Base-by-base conservation (phyloP, 2,888 invertebrate species). In the Tenthredo scrophulariae region DNA sequence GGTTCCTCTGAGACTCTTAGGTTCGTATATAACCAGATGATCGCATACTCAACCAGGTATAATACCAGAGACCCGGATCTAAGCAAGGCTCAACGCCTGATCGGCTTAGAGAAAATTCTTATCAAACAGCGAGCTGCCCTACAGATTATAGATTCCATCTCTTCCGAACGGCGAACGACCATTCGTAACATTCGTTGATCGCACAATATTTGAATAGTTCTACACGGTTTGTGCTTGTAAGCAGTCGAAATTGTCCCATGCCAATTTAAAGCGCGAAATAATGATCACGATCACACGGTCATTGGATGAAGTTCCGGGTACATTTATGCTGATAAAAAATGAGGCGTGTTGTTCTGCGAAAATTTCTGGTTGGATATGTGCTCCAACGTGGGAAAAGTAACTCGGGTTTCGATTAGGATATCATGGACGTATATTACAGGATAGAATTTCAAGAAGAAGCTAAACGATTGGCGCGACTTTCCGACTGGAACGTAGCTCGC, bases 371-470 rank as follows among this genome's bases (percentile, higher is more conserved):
- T 54, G 7, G 54, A 54, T 54, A n/a, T 54, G 1, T 54, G n/a
- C n/a, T 54, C n/a, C n/a, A 7, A 0, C 6, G 5, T 54, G 54
- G 13, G 62, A 13, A 13, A 26, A 26, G 10, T 15, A 77, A n/a
- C 54, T 70, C 26, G 46, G 46, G 80, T 80, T 33, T 22, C 62
- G 33, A 13, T 86, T 43, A 15, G 26, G 13, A 75, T 46, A 29
- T 43, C 18, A 29, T 62, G 4, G 62, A 22, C 29, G 29, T 50
- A 43, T 50, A 43, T 80, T 80, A 86, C 93, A 95, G 96, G 92
- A 94, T 95, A 89, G 97, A 97, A 90, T 97, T 97, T 92, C 95
- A 95, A 89, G 94, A 95, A 91, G 97, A 97, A 93, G 96, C 96
- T 88, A 95, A 95, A 91, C 95, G 95, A 87, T 94, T 97, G 93